A percentile compares a stretch with the other conserved stretches of the same genome.
These are phyloP conservation scores for Mico argentatus DNA, from an alignment of 2,797 vertebrate species.

Conservation along the genomic window DNA sequence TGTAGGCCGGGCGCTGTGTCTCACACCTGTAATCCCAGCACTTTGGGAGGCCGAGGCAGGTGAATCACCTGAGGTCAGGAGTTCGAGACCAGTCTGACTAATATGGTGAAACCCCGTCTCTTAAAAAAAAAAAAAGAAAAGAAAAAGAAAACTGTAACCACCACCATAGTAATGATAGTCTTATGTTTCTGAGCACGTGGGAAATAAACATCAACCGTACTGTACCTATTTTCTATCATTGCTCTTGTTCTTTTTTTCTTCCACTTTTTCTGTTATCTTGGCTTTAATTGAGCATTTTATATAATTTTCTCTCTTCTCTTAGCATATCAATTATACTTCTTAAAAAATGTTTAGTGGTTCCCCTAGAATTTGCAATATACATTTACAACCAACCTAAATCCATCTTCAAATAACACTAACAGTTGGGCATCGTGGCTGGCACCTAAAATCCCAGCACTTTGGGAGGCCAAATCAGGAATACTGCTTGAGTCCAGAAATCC, in stretches of 20 bases:
- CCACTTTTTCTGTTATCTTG: background rate
- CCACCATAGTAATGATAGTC: no score
- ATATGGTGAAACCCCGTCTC: no score
- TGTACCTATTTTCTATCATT: background rate
- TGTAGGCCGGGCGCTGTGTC: no score
- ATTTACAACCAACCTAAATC: background rate
- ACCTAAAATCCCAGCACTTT: background rate
- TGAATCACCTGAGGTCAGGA: no score
- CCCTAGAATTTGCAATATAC: background rate
- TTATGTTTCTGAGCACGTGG: background rate
- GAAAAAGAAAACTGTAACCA: background rate
- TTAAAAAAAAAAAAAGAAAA: no score
- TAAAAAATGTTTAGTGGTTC: background rate
- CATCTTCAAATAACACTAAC: background rate
- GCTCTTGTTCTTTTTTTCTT: background rate
- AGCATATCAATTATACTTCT: background rate
- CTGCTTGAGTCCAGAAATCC: background rate
- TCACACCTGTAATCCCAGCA: no score
- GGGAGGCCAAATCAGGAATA: background rate
- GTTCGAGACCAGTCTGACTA: no score
- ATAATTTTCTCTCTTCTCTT: constrained; percentile 7
- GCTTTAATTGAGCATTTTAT: background rate
- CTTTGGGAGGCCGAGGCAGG: no score
- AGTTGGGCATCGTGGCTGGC: background rate
- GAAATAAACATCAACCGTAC: background rate